Conservation (phyloP, 2,888 invertebrate genomes). For the Linnaemya vulpina region DNA sequence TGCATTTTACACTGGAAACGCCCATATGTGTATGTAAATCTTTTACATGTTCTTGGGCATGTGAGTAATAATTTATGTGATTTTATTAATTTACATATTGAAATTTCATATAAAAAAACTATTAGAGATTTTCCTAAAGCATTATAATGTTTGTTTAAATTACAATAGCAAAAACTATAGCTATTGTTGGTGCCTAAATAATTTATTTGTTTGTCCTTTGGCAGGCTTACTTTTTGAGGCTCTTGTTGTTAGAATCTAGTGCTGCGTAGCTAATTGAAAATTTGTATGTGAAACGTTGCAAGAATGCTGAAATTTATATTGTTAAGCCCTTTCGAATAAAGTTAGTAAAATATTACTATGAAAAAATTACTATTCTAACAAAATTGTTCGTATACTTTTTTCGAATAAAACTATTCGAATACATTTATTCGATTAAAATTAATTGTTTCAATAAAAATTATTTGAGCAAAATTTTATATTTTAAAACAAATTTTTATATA, state of each 20-base stretch:
- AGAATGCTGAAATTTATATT: neutral
- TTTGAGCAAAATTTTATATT: neutral
- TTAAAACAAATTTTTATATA: no score
- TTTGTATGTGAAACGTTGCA: neutral
- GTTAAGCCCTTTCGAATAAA: constrained; percentile 1
- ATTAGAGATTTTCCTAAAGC: constrained; percentile 19
- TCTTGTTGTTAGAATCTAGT: neutral
- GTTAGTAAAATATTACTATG: neutral
- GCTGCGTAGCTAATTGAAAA: neutral
- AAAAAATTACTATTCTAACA: neutral
- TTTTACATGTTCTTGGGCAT: no score
- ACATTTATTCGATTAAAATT: neutral
- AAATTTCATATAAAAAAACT: constrained; percentile 36
- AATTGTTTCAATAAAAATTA: neutral
- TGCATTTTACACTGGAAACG: no score
- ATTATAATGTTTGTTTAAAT: neutral
- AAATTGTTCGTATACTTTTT: neutral
- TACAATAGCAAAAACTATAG: neutral
- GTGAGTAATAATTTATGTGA: constrained; percentile 3
- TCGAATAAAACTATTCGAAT: neutral
- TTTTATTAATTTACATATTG: constrained; percentile 40
- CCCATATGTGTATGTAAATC: no score
- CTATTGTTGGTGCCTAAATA: neutral
- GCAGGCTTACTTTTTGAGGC: neutral
- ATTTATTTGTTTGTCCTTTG: neutral